Conservation (phyloP, 2,113 vertebrate species). For the Brevimyrus niger region DNA sequence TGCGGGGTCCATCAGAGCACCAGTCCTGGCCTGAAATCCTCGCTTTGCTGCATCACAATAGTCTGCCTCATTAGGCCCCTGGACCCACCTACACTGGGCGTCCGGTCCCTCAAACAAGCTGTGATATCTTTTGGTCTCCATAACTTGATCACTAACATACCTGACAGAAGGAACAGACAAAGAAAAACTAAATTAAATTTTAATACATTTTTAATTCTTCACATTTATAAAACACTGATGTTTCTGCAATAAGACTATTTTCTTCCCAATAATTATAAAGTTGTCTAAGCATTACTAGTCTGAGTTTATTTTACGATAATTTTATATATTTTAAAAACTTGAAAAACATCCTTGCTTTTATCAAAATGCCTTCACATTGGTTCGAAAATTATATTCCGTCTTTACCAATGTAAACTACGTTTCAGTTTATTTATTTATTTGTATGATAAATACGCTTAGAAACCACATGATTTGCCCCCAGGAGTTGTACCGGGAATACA, state of each 20-base stretch:
- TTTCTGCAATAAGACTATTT: not conserved
- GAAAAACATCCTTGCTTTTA: not conserved
- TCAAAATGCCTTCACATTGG: not conserved
- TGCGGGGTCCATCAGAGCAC: slow-evolving; percentile 81
- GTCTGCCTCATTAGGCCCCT: slow-evolving; percentile 72
- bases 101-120: slow-evolving; percentile 83
- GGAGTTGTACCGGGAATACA: not conserved
- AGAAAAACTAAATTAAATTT: slow-evolving; percentile 12
- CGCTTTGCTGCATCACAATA: slow-evolving; percentile 62
- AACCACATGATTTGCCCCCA: not conserved
- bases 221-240: not conserved
- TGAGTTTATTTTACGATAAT: too few relatives aligned
- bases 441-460: not conserved
- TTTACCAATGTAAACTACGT: not conserved
- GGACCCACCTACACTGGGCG: slow-evolving; percentile 85
- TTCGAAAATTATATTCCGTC: not conserved
- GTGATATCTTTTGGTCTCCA: slow-evolving; percentile 97
- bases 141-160: slow-evolving; percentile 68
- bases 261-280: too few relatives aligned
- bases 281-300: not conserved
- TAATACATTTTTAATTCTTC: not conserved
- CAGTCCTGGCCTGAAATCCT: slow-evolving; percentile 62
- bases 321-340: too few relatives aligned
- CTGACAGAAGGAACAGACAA: slow-evolving; percentile 38
- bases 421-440: not conserved